A percentile compares a stretch with the other conserved stretches of the same genome.
phyloP scores from a whole-genome alignment of 2,797 vertebrate genomes.

The Meda fulgida region DNA sequence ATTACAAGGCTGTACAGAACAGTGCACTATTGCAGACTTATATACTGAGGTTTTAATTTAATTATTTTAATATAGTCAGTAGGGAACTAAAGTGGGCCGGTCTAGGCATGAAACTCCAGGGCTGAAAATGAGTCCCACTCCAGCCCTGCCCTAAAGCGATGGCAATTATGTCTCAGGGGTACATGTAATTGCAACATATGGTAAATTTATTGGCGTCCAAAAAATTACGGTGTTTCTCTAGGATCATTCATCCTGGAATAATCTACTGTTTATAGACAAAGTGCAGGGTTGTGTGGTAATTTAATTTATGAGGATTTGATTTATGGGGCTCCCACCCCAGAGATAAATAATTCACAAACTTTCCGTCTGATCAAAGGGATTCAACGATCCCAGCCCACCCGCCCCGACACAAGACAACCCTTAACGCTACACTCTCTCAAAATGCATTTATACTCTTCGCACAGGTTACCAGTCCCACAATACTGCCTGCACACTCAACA shows the following conservation, averaged over 20 bases:
- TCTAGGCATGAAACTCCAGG: too few species aligned
- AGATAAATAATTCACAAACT: background rate
- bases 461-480: background rate
- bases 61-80: too few species aligned
- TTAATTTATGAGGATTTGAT: background rate
- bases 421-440: background rate
- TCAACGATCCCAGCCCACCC: background rate
- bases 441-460: background rate
- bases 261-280: background rate
- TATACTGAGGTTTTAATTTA: too few species aligned
- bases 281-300: background rate
- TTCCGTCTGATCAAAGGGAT: background rate
- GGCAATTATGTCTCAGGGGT: background rate
- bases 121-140: too few species aligned
- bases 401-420: background rate
- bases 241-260: background rate
- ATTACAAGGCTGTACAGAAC: too few species aligned
- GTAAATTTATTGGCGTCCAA: background rate
- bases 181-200: background rate
- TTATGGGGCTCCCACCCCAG: too few species aligned
- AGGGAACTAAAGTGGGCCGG: too few species aligned
- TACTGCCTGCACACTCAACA: too few species aligned
- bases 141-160: background rate
- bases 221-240: background rate
- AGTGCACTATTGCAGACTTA: too few species aligned